A percentile compares a stretch with the other conserved stretches of the same genome.
Conservation (phyloP, 2,888 invertebrate species). For the Oasisia sp. region DNA sequence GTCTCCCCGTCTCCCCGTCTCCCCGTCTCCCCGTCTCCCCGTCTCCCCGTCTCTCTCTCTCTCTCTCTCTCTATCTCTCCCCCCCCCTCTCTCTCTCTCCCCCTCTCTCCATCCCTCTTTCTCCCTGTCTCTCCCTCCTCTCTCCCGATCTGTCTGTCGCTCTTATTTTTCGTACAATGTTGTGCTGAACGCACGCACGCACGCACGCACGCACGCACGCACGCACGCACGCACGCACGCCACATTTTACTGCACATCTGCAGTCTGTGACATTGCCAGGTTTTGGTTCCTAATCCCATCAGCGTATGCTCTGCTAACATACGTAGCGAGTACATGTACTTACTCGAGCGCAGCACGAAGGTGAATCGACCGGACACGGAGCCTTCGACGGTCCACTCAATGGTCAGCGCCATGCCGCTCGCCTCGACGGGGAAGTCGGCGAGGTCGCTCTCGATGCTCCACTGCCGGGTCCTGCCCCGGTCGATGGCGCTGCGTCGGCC, state of each 20-base stretch:
- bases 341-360: conserved; percentile 58
- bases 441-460: conserved; percentile 75
- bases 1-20: conserved; percentile 18
- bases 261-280: background rate
- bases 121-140: conserved; percentile 30
- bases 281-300: no score
- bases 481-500: conserved; percentile 28
- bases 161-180: background rate
- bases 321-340: conserved; percentile 36
- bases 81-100: conserved; percentile 26
- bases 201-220: no score
- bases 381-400: conserved; percentile 57
- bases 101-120: conserved; percentile 22
- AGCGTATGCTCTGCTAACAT: background rate
- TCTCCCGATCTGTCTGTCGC: conserved; percentile 30
- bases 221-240: no score
- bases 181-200: no score
- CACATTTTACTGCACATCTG: background rate
- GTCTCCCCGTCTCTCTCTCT: conserved; percentile 23
- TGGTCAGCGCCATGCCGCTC: conserved; percentile 66
- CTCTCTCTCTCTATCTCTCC: conserved; percentile 27
- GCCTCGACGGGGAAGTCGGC: conserved; percentile 91
- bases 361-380: conserved; percentile 58
- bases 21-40: conserved; percentile 20
- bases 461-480: conserved; percentile 27